A percentile compares a stretch with the other conserved stretches of the same genome.
phyloP scores from a whole-genome alignment of 2,113 vertebrate genomes.

The Electrona antarctica region DNA sequence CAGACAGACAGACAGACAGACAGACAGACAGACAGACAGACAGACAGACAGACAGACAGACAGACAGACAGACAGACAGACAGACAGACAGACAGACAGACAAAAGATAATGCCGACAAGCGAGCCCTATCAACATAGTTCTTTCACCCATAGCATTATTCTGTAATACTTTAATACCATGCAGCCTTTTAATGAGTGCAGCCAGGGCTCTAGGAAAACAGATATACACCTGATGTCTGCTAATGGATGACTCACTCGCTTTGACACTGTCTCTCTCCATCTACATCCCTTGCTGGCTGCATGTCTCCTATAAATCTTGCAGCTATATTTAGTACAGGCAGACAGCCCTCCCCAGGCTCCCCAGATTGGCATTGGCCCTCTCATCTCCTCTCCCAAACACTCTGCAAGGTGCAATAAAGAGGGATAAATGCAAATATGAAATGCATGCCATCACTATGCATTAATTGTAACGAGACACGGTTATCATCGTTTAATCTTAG shows the following conservation, averaged over 20 bases:
- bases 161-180: background rate
- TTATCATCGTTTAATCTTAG: background rate
- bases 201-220: constrained; percentile 14
- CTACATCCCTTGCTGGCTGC: constrained; percentile 12
- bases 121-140: background rate
- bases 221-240: constrained; percentile 39
- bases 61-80: background rate
- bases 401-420: too few relatives aligned
- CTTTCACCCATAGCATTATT: background rate
- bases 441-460: constrained; percentile 2
- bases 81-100: background rate
- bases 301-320: constrained; percentile 67
- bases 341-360: constrained; percentile 61
- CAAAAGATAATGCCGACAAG: background rate
- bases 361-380: constrained; percentile 66
- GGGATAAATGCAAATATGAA: background rate
- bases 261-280: constrained; percentile 15
- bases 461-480: background rate
- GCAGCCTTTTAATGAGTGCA: constrained; percentile 4
- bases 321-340: constrained; percentile 81
- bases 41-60: background rate
- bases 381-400: constrained; percentile 5
- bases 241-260: constrained; percentile 70
- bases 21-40: constrained; percentile 7
- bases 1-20: constrained; percentile 10